phyloP scores from a whole-genome alignment of 2,113 vertebrate genomes.

The Lophochroa leadbeateri region DNA sequence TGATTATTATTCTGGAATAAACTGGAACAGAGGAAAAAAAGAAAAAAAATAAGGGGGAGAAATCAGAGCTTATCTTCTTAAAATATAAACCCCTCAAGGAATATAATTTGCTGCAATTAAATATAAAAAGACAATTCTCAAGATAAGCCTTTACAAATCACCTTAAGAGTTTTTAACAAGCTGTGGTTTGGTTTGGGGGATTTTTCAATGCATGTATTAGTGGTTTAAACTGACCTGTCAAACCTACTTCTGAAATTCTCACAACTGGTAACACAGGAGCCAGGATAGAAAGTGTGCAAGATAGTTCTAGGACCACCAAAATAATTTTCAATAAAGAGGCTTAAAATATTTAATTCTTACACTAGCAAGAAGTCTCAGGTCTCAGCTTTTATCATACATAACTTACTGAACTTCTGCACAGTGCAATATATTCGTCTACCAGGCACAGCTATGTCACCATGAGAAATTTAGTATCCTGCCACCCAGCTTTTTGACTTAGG shows the following conservation, averaged over 20 bases:
- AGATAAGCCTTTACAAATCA: constrained; percentile 59
- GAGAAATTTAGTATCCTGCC: background rate
- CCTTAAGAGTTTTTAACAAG: constrained; percentile 35
- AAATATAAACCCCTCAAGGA: constrained; percentile 1
- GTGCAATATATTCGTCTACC: fast-evolving
- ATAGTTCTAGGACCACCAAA: background rate
- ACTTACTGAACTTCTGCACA: background rate
- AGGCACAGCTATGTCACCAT: fast-evolving
- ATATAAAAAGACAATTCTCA: constrained; percentile 26
- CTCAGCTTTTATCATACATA: background rate
- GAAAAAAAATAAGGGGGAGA: background rate
- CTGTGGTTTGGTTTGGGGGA: background rate
- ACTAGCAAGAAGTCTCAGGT: background rate
- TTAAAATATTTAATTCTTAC: background rate
- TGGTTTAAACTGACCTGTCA: background rate
- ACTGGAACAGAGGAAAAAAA: background rate
- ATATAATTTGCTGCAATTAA: constrained; percentile 48
- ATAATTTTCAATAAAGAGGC: background rate
- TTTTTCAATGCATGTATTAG: background rate
- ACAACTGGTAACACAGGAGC: background rate
- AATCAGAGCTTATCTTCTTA: constrained; percentile 10
- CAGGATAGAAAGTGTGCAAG: background rate
- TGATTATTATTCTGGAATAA: background rate
- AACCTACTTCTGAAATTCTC: background rate
- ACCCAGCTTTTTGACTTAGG: background rate